These are phyloP conservation scores for Orchesella flavescens DNA, from an alignment of 2,888 invertebrate species.

Conservation along the genomic window DNA sequence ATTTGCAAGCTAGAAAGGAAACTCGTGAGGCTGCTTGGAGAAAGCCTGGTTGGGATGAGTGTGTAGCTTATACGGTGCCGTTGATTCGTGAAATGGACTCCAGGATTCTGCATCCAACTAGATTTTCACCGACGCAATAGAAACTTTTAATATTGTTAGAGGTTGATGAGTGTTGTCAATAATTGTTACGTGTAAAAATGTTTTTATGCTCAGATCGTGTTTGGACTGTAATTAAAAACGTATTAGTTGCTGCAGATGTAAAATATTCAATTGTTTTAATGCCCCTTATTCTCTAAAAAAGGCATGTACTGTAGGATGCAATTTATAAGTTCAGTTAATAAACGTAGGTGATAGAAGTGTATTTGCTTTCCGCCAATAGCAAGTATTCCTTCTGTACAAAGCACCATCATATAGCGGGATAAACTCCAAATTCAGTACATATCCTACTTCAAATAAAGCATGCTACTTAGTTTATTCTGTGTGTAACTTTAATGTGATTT, in stretches of 20 bases:
- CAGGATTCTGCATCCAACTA: conserved; percentile 92
- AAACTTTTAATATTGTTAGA: conserved; percentile 54
- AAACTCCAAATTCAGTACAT: too few species aligned
- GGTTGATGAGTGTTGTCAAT: background rate
- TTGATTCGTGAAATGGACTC: conserved; percentile 97
- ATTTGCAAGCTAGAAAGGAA: conserved; percentile 91
- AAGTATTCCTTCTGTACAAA: too few species aligned
- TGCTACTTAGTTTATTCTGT: too few species aligned
- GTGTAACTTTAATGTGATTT: too few species aligned
- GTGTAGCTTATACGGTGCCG: conserved; percentile 98
- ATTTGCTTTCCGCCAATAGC: too few species aligned
- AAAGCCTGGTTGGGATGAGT: conserved; percentile 99
- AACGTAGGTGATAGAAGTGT: too few species aligned
- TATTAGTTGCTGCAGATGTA: conserved; percentile 40
- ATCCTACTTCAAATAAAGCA: too few species aligned
- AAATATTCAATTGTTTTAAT: background rate
- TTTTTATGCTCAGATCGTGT: conserved; percentile 45
- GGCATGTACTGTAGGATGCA: too few species aligned
- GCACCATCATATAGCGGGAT: too few species aligned
- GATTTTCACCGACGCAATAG: conserved; percentile 86
- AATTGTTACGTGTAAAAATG: conserved; percentile 39
- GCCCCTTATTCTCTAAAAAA: too few species aligned
- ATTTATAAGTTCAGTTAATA: too few species aligned
- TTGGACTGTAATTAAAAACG: conserved; percentile 27
- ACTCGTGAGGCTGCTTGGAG: conserved; percentile 98